Evolutionary conservation across 2,113 vertebrate genomes (phyloP).

Genomic region (Pedetes capensis): DNA sequence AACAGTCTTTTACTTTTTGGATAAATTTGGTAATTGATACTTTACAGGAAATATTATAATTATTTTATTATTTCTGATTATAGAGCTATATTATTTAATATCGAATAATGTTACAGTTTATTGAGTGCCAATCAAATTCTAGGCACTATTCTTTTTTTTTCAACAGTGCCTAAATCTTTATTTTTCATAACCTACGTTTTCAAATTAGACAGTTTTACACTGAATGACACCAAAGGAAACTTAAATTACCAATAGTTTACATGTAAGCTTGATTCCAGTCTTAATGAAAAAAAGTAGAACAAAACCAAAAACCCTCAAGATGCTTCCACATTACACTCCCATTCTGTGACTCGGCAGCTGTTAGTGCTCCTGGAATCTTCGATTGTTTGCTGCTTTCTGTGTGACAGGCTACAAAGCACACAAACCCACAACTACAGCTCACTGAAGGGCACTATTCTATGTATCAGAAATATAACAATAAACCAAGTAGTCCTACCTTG

Average conservation of each 20-base stretch:
- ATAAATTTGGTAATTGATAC: background rate
- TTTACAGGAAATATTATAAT: background rate
- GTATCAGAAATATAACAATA: background rate
- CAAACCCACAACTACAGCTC: constrained; percentile 78
- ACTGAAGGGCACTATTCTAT: constrained; percentile 74
- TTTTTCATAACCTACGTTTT: constrained; percentile 98
- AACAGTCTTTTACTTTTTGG: background rate
- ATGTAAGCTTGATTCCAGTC: constrained; percentile 97
- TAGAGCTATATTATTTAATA: background rate
- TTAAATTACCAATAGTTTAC: constrained; percentile 97
- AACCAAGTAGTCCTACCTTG: background rate
- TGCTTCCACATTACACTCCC: too few species aligned
- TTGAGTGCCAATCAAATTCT: background rate
- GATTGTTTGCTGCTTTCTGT: constrained; percentile 89
- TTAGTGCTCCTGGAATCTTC: too few species aligned
- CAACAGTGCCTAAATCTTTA: constrained; percentile 99
- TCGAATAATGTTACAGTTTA: background rate
- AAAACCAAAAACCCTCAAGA: too few species aligned
- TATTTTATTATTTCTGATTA: background rate
- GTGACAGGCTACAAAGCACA: constrained; percentile 82
- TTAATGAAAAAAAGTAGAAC: constrained; percentile 89
- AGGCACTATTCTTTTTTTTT: background rate
- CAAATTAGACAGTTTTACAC: constrained; percentile 98
- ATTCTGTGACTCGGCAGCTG: too few species aligned
- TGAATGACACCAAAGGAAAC: constrained; percentile 96